Evolutionary conservation across 2,797 vertebrate genomes (phyloP), one percentile per base, ranked within the genome.

Genomic region (Sciaenops ocellatus): DNA sequence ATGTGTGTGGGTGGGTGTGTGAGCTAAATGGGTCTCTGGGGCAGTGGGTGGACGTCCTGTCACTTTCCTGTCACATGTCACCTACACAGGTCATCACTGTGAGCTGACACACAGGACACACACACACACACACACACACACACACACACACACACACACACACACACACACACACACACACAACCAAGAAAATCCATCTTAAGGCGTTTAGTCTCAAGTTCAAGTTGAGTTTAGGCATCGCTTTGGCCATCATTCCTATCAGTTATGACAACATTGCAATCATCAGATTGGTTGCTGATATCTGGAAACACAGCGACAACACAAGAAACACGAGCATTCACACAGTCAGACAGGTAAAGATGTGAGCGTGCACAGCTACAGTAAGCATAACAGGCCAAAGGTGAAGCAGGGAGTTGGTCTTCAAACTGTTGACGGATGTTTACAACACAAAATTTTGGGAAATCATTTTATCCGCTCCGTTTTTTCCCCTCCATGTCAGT

Each of bases 11-110:
- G 42, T 41, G 71, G 54, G 34, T 59, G 61, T 44, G 46, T 30
- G 67, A 64, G 84, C 20, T 86, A 83, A 82, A 80, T 79, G 73
- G 60, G 73, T 86, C 67, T 87, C 63, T 82, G 69, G 64, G 59
- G 61, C 38, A 52, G 51, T 52, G 51, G 60, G 46, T 20, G 28
- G 12, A 18, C 30, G 30, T 81, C 50, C 83, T 88, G 86, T 87
- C 79, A 85, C 50, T 64, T 76, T 86, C 69, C 54, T 77, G 78
- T 87, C 84, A 83, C 66, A 84, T 73, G 83, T 81, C 85, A 77
- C 80, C 71, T 63, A 54, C 62, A 67, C 22, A 62, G 79, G 70
- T 80, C 76, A 83, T 76, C 76, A 51, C 52, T 70, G 38, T 75
- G 13, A 71, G 69, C 59, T 16, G 12, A 69, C 13, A 65, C 54